Evolutionary conservation across 2,888 invertebrate genomes (phyloP).

Genomic region (Drosophila yooni): DNA sequence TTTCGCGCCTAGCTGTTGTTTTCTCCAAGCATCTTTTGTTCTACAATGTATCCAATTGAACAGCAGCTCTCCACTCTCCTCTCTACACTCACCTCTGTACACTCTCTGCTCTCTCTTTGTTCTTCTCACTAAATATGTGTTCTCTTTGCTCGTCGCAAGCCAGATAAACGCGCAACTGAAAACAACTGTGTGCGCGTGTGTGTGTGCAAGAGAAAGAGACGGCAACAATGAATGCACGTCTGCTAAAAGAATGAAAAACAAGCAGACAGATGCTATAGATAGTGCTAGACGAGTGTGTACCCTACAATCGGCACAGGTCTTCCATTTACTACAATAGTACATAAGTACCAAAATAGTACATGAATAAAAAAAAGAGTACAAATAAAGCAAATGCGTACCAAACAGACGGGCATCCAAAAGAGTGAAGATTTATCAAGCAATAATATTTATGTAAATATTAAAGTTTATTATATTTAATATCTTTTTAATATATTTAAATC

Average conservation of each 20-base stretch:
- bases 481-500: neutral
- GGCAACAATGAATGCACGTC: slow-evolving; percentile 17
- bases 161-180: slow-evolving; percentile 46
- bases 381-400: neutral
- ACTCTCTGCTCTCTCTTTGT: neutral
- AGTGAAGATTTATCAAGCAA: neutral
- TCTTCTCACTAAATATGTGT: neutral
- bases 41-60: slow-evolving; percentile 2
- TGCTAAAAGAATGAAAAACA: slow-evolving; percentile 22
- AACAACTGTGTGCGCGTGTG: slow-evolving; percentile 3
- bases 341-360: neutral
- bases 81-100: neutral
- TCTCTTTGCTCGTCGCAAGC: slow-evolving; percentile 6
- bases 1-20: slow-evolving; percentile 40
- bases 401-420: neutral
- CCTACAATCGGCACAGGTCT: neutral
- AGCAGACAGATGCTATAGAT: slow-evolving; percentile 1
- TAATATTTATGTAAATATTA: neutral
- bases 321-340: neutral
- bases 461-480: neutral
- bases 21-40: neutral
- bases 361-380: neutral
- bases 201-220: neutral
- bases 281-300: neutral
- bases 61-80: slow-evolving; percentile 1